Percentiles rank a stretch among this genome's conserved stretches.
Conservation (phyloP, 2,113 vertebrate genomes). For the Ceyx margarethae region DNA sequence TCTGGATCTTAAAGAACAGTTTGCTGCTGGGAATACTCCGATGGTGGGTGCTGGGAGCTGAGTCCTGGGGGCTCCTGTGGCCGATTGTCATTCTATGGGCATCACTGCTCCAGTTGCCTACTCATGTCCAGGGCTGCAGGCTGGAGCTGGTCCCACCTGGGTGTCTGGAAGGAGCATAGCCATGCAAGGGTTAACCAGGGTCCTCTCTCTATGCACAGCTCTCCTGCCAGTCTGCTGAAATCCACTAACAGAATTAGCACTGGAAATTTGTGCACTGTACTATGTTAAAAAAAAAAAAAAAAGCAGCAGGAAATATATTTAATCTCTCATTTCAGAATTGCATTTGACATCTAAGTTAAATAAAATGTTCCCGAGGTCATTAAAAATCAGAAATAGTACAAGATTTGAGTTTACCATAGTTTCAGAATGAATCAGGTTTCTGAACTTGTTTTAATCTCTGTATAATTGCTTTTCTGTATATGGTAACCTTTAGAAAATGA, state of each 20-base stretch:
- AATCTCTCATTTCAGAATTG: constrained; percentile 65
- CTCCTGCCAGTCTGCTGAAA: constrained; percentile 34
- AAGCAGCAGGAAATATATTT: constrained; percentile 22
- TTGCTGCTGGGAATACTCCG: background rate
- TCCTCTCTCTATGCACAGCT: background rate
- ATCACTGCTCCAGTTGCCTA: accelerated
- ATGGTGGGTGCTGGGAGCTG: background rate
- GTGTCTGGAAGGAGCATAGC: background rate
- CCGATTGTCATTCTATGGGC: background rate
- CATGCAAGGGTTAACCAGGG: background rate
- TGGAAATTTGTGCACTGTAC: constrained; percentile 40
- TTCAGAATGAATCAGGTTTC: constrained; percentile 80
- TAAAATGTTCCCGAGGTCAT: constrained; percentile 74
- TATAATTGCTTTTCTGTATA: constrained; percentile 71
- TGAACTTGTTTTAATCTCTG: constrained; percentile 67
- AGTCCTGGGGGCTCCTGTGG: accelerated
- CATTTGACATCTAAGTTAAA: constrained; percentile 71
- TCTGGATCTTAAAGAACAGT: background rate
- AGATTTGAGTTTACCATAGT: constrained; percentile 68
- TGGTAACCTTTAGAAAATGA: constrained; percentile 78
- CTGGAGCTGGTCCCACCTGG: background rate
- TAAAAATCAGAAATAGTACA: constrained; percentile 70
- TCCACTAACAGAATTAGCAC: constrained; percentile 46
- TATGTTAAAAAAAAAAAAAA: background rate
- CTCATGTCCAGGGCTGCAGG: background rate